Percentiles rank a stretch among this genome's conserved stretches.
Evolutionary conservation across 2,113 vertebrate species (phyloP).

Genomic region (Centropus bengalensis): DNA sequence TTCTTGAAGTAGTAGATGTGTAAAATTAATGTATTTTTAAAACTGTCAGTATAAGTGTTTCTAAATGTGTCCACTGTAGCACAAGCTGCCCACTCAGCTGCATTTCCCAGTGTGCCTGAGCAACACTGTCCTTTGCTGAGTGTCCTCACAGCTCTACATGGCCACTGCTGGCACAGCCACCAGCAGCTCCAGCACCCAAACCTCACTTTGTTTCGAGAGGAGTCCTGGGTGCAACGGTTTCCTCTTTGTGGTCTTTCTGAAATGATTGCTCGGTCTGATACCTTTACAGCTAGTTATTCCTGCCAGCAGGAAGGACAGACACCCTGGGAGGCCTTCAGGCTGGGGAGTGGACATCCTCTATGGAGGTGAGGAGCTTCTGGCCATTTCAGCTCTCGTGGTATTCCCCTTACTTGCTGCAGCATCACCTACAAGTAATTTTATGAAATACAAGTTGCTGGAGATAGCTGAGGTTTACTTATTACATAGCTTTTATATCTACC

Average conservation of each 20-base stretch:
- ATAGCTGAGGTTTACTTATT: not conserved
- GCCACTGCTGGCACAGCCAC: not conserved
- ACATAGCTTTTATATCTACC: not conserved
- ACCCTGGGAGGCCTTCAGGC: not conserved
- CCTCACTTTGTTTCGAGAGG: not conserved
- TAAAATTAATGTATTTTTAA: constrained; percentile 50
- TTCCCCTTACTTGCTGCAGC: not conserved
- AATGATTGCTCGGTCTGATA: rapidly evolving
- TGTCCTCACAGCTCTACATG: not conserved
- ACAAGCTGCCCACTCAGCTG: not conserved
- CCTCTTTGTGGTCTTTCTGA: not conserved
- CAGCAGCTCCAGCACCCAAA: rapidly evolving
- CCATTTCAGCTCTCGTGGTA: not conserved
- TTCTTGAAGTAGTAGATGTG: constrained; percentile 28
- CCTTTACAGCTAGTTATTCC: not conserved
- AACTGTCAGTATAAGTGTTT: constrained; percentile 20
- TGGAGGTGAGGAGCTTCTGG: not conserved
- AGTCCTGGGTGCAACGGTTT: not conserved
- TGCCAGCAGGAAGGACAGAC: not conserved
- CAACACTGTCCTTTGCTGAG: not conserved
- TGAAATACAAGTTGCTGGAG: not conserved
- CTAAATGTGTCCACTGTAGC: constrained; percentile 32
- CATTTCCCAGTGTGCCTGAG: not conserved
- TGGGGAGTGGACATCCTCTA: not conserved
- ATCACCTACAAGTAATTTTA: not conserved